Conservation (phyloP, 1,140 invertebrate species). For the Camponotus floridanus region DNA sequence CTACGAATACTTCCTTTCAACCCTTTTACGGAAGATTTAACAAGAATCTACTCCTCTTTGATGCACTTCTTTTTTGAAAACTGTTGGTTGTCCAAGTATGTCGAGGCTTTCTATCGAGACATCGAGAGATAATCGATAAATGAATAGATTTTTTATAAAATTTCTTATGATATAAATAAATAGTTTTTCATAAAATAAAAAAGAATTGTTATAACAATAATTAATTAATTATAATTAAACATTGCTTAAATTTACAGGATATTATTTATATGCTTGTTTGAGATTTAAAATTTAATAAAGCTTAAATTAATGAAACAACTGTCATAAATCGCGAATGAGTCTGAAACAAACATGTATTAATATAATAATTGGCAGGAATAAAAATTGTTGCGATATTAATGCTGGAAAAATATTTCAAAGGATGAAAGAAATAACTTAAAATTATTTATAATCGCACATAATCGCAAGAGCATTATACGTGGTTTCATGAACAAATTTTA, state of each 20-base stretch:
- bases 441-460: conserved; percentile 1
- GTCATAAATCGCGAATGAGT: background rate
- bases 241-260: background rate
- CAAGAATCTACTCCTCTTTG: conserved; percentile 48
- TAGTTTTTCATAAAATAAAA: conserved; percentile 1
- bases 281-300: background rate
- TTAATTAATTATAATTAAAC: conserved; percentile 13
- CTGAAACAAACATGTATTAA: background rate
- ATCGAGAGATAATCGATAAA: background rate
- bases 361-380: background rate
- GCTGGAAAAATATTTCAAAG: background rate
- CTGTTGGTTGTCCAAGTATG: background rate
- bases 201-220: background rate
- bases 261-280: background rate
- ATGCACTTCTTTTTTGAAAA: conserved; percentile 31
- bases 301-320: background rate
- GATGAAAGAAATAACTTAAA: conserved; percentile 4
- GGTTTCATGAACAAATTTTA: conserved; percentile 43
- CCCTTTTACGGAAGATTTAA: conserved; percentile 79
- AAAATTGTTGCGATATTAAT: background rate
- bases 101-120: background rate
- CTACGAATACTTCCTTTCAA: conserved; percentile 76
- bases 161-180: background rate
- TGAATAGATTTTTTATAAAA: conserved; percentile 19
- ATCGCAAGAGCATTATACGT: background rate